These are phyloP conservation scores for Tragelaphus strepsiceros DNA, from an alignment of 2,113 vertebrate genomes.

Conservation along the genomic window DNA sequence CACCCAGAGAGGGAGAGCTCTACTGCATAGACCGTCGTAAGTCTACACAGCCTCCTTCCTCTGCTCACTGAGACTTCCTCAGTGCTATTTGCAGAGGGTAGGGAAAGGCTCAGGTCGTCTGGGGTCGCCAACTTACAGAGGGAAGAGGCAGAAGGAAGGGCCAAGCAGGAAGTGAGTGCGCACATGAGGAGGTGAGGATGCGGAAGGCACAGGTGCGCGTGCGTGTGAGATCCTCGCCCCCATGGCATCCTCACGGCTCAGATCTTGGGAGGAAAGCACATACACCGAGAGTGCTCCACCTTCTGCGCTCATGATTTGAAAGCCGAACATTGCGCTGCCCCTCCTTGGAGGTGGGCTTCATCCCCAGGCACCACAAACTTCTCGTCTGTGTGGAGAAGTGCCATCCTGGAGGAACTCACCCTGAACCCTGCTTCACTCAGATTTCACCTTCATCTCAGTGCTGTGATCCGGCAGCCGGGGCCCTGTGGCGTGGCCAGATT, in stretches of 20 bases:
- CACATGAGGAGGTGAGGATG: fast-evolving
- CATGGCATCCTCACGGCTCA: fast-evolving
- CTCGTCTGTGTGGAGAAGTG: fast-evolving
- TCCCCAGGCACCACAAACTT: fast-evolving
- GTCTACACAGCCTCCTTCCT: too few relatives aligned
- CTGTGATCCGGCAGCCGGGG: too few relatives aligned
- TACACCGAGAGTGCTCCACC: fast-evolving
- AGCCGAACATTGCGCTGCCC: background rate
- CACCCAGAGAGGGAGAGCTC: fast-evolving
- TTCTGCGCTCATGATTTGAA: background rate
- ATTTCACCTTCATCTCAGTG: background rate
- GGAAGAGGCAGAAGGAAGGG: background rate
- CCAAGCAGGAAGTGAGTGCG: background rate
- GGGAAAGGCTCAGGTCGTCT: too few relatives aligned
- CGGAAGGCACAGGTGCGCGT: background rate
- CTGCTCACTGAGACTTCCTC: background rate
- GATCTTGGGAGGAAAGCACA: fast-evolving
- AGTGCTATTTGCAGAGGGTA: background rate
- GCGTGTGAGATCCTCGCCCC: background rate
- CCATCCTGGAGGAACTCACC: background rate
- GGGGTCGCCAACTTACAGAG: too few relatives aligned
- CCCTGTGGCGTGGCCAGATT: background rate
- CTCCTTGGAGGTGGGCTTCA: background rate
- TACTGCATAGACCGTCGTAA: fast-evolving
- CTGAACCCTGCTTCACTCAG: background rate